Percentiles rank a stretch among this genome's conserved stretches.
Evolutionary conservation across 2,113 vertebrate genomes (phyloP).

Genomic region (Ammodytes dubius): DNA sequence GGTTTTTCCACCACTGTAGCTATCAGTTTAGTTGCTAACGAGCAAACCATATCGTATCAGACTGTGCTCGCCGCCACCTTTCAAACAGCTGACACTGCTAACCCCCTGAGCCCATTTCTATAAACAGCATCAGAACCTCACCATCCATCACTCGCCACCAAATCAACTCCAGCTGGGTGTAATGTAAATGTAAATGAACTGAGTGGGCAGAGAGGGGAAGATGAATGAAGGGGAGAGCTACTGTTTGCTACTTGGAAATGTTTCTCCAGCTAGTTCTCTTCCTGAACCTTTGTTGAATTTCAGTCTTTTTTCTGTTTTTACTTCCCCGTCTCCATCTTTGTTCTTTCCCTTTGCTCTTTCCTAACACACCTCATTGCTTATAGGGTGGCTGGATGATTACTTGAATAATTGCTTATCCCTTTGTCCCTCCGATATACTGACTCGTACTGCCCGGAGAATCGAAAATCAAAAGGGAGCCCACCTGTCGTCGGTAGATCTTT

Average conservation of each 20-base stretch:
- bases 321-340: background rate
- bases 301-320: background rate
- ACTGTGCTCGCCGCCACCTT: slow-evolving; percentile 24
- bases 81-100: slow-evolving; percentile 67
- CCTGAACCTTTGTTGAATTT: slow-evolving; percentile 7
- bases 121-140: slow-evolving; percentile 65
- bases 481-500: slow-evolving; percentile 31
- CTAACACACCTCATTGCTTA: background rate
- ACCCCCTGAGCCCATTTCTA: slow-evolving; percentile 69
- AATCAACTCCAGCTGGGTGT: slow-evolving; percentile 77
- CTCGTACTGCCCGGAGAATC: slow-evolving; percentile 14
- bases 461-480: slow-evolving; percentile 17
- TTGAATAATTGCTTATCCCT: background rate
- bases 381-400: background rate
- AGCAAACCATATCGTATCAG: slow-evolving; percentile 48
- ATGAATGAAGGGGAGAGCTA: slow-evolving; percentile 44
- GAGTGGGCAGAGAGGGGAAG: slow-evolving; percentile 62
- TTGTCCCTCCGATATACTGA: slow-evolving; percentile 7
- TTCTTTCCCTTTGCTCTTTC: background rate
- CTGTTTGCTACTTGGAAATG: background rate
- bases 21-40: slow-evolving; percentile 50
- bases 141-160: slow-evolving; percentile 76
- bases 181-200: slow-evolving; percentile 84
- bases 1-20: background rate
- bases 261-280: slow-evolving; percentile 33